Conservation (phyloP, 2,113 vertebrate genomes). For the Ptilonorhynchus violaceus region DNA sequence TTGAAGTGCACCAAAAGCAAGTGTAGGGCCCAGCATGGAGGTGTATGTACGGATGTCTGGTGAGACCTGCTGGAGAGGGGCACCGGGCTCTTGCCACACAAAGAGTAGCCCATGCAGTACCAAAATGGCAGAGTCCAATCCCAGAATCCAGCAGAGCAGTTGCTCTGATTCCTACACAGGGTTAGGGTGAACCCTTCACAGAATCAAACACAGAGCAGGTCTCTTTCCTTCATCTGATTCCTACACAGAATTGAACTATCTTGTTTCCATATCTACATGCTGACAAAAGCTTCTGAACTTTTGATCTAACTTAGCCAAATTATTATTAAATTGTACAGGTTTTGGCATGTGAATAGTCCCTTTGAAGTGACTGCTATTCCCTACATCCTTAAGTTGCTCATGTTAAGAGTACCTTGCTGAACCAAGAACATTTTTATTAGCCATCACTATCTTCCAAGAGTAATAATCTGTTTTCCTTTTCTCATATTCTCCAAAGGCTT, state of each 20-base stretch:
- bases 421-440: background rate
- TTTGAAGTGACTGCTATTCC: background rate
- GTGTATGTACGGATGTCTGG: background rate
- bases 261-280: background rate
- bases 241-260: background rate
- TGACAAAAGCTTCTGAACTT: background rate
- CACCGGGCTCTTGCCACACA: rapidly evolving
- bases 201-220: background rate
- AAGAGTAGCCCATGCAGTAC: background rate
- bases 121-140: background rate
- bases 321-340: background rate
- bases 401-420: background rate
- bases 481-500: background rate
- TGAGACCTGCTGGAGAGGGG: background rate
- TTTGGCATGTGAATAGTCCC: background rate
- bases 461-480: background rate
- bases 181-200: no score
- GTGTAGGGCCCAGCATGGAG: rapidly evolving
- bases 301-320: background rate
- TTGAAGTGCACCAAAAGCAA: background rate
- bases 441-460: background rate
- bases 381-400: background rate
- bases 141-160: background rate
- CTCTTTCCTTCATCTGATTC: background rate
- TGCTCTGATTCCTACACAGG: background rate